Evolutionary conservation across 1,140 invertebrate genomes (phyloP).

Genomic region (Apis mellifera): DNA sequence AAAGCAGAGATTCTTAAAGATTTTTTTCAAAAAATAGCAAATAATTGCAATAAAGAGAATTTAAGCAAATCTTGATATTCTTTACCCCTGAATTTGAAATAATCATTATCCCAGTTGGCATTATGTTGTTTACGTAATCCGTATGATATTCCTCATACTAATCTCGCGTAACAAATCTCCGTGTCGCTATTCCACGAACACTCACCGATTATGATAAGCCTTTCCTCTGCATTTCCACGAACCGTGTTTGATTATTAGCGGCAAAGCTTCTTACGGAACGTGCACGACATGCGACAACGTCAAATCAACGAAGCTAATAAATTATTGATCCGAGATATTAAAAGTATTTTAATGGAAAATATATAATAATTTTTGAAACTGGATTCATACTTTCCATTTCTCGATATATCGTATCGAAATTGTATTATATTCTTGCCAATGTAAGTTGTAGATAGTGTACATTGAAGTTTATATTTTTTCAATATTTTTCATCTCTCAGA

Average conservation of each 20-base stretch:
- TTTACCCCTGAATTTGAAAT: background rate
- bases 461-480: no score
- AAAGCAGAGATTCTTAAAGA: background rate
- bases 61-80: background rate
- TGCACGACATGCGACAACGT: no score
- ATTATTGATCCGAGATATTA: no score
- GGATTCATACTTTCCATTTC: no score
- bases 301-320: no score
- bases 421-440: no score
- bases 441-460: no score
- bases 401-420: no score
- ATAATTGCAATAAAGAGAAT: background rate
- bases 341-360: no score
- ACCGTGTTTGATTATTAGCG: slow-evolving; percentile 13
- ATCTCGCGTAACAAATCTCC: slow-evolving; percentile 11
- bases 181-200: background rate
- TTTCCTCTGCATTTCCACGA: background rate
- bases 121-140: slow-evolving; percentile 12
- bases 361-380: no score
- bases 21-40: no score
- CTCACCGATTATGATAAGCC: background rate
- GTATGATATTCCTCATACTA: slow-evolving; percentile 4
- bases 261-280: background rate
- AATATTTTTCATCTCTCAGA: no score
- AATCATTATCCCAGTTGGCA: background rate